Percentiles rank a stretch among this genome's conserved stretches.
phyloP scores from a whole-genome alignment of 2,113 vertebrate genomes.

The Microcebus jonahi region DNA sequence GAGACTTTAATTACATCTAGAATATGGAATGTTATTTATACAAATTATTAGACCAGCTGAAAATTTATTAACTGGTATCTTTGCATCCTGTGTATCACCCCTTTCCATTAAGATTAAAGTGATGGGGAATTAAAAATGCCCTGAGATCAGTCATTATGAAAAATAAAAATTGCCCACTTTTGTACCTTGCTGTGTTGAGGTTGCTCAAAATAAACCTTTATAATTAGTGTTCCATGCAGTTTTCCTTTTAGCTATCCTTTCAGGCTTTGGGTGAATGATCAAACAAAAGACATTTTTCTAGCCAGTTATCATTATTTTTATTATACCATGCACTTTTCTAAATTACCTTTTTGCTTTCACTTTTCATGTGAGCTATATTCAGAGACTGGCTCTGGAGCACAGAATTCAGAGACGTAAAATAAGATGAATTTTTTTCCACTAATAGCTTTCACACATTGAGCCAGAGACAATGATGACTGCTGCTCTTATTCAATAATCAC shows the following conservation, averaged over 20 bases:
- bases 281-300: conserved; percentile 78
- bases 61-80: not conserved
- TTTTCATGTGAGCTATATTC: not conserved
- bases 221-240: not conserved
- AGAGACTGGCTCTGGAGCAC: not conserved
- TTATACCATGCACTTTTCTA: conserved; percentile 31
- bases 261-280: conserved; percentile 74
- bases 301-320: conserved; percentile 69
- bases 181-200: not conserved
- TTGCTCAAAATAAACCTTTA: not conserved
- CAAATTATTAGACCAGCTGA: not conserved
- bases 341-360: conserved; percentile 32
- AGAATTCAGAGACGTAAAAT: not conserved
- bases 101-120: not conserved
- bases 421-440: not conserved
- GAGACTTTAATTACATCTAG: not conserved
- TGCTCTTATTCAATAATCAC: not conserved
- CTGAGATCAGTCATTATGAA: not conserved
- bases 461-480: not conserved
- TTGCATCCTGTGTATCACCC: not conserved
- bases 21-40: not conserved
- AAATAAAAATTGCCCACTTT: not conserved
- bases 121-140: not conserved
- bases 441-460: not conserved
- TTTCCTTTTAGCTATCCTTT: conserved; percentile 75